phyloP scores from a whole-genome alignment of 2,797 vertebrate species.

The Anguilla pacifica region DNA sequence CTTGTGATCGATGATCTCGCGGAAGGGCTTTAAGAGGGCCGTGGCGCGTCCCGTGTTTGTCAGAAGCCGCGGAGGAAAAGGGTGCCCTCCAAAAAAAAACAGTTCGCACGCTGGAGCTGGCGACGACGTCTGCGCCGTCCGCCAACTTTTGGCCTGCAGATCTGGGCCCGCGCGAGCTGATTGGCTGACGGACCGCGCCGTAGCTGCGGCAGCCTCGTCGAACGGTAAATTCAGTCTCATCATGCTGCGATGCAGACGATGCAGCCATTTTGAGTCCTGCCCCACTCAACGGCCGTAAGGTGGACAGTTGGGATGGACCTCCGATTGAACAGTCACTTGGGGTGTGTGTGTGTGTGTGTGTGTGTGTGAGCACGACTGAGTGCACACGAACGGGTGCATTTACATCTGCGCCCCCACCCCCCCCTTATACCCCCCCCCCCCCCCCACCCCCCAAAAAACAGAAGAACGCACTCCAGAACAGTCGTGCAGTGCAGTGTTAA shows the following conservation, averaged over 20 bases:
- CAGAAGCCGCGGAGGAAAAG: slow-evolving; percentile 47
- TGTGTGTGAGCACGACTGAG: slow-evolving; percentile 28
- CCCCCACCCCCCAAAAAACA: slow-evolving; percentile 21
- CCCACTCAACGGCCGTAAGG: neutral
- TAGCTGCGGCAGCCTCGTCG: slow-evolving; percentile 52
- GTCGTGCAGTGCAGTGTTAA: slow-evolving; percentile 72
- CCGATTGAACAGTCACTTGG: neutral
- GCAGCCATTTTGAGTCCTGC: slow-evolving; percentile 25
- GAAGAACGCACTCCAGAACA: neutral
- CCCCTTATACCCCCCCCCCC: neutral
- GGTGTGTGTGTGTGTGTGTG: slow-evolving; percentile 31
- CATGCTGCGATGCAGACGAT: slow-evolving; percentile 53
- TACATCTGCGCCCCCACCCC: slow-evolving; percentile 57
- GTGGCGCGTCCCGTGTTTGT: slow-evolving; percentile 66
- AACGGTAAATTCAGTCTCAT: slow-evolving; percentile 68
- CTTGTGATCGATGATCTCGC: slow-evolving; percentile 73
- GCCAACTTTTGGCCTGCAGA: neutral
- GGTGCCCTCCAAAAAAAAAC: slow-evolving; percentile 42
- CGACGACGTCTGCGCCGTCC: neutral
- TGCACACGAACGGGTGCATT: slow-evolving; percentile 17
- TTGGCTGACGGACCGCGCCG: slow-evolving; percentile 50
- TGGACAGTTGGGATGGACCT: neutral
- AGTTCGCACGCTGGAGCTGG: neutral
- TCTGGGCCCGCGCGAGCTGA: slow-evolving; percentile 36
- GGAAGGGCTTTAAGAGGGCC: slow-evolving; percentile 66